Conservation (phyloP, 2,888 invertebrate genomes). For the Spatulosminthurus flaviceps region DNA sequence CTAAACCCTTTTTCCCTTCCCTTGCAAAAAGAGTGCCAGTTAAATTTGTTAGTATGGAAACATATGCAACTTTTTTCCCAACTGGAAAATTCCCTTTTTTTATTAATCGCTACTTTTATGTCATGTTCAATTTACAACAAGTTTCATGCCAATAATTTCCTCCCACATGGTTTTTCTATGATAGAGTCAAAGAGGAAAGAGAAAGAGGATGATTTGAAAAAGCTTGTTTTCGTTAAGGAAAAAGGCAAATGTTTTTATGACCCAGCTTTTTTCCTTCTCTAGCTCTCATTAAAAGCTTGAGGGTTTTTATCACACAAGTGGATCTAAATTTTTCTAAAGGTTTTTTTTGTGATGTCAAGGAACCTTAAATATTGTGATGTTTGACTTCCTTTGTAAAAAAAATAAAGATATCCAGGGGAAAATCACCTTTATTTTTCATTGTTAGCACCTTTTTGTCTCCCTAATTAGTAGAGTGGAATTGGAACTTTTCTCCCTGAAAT, state of each 20-base stretch:
- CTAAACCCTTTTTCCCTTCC: too few relatives aligned
- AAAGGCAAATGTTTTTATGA: too few relatives aligned
- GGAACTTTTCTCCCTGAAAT: neutral
- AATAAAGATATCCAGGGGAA: too few relatives aligned
- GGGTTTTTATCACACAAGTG: neutral
- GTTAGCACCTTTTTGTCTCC: conserved; percentile 33
- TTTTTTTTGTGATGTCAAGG: neutral
- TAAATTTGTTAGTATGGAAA: too few relatives aligned
- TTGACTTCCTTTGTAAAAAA: too few relatives aligned
- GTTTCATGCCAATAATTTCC: neutral
- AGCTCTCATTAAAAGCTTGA: neutral
- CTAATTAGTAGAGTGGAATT: neutral
- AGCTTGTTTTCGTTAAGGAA: neutral
- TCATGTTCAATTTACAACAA: neutral
- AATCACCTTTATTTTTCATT: conserved; percentile 26
- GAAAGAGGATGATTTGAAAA: neutral
- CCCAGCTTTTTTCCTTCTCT: neutral
- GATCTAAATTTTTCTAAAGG: neutral
- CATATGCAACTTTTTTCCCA: neutral
- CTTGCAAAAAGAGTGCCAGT: too few relatives aligned
- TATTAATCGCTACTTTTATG: neutral
- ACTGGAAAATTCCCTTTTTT: neutral
- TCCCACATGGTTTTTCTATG: neutral
- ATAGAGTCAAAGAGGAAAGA: too few relatives aligned
- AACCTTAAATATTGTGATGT: neutral